Evolutionary conservation across 2,797 vertebrate genomes (phyloP).

Genomic region (Cichlasoma orientale): DNA sequence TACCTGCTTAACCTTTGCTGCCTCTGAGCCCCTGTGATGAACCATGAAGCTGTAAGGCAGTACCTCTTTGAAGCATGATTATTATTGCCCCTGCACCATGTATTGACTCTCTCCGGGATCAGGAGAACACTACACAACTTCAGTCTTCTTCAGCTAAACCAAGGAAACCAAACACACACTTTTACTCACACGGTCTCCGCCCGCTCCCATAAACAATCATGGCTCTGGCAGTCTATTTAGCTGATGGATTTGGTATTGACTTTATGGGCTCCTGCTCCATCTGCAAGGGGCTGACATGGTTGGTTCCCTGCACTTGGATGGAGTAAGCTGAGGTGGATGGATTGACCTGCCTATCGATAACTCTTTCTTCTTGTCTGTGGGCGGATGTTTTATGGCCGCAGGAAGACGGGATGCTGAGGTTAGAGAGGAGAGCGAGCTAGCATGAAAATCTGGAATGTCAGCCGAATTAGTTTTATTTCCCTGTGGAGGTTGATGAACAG

Average conservation of each 20-base stretch:
- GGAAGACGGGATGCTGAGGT: conserved; percentile 45
- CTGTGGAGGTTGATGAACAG: conserved; percentile 6
- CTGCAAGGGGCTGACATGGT: conserved; percentile 70
- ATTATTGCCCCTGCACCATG: conserved; percentile 11
- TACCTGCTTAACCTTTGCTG: conserved; percentile 48
- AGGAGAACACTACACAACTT: conserved; percentile 9
- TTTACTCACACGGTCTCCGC: conserved; percentile 9
- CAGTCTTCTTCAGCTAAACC: conserved; percentile 24
- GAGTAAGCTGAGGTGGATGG: conserved; percentile 60
- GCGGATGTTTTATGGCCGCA: conserved; percentile 49
- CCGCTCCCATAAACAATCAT: conserved; percentile 63
- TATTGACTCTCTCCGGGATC: conserved; percentile 19
- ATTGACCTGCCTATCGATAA: conserved; percentile 71
- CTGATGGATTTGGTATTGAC: conserved; percentile 77
- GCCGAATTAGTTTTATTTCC: conserved; percentile 20
- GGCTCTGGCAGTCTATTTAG: conserved; percentile 67
- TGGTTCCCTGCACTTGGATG: conserved; percentile 65
- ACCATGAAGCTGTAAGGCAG: conserved; percentile 28
- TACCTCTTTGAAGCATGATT: conserved; percentile 18
- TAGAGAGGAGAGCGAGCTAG: conserved; percentile 19
- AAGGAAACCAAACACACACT: conserved; percentile 11
- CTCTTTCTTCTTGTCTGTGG: conserved; percentile 58
- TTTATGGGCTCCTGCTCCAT: conserved; percentile 70
- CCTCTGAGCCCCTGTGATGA: conserved; percentile 31
- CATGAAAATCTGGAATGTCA: conserved; percentile 10